Conservation (phyloP, 2,888 invertebrate species). For the Biston stratarius region DNA sequence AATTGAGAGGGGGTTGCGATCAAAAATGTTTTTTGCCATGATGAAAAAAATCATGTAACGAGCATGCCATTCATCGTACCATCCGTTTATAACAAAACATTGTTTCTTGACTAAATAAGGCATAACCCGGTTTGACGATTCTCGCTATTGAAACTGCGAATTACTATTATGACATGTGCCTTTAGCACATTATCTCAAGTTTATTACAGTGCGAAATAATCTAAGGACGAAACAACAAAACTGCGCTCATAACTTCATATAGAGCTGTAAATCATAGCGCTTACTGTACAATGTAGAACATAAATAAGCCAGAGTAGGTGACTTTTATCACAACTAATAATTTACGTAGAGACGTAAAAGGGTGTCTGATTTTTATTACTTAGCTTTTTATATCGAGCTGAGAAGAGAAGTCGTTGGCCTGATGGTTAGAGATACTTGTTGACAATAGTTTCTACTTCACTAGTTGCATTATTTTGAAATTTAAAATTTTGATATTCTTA, state of each 20-base stretch:
- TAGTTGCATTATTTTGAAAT: not conserved
- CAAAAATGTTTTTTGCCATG: too few relatives aligned
- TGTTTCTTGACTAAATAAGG: too few relatives aligned
- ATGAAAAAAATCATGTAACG: too few relatives aligned
- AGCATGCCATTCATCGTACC: too few relatives aligned
- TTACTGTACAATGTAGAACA: conserved; percentile 22
- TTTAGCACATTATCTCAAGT: not conserved
- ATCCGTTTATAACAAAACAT: not conserved
- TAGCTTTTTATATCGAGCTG: conserved; percentile 8
- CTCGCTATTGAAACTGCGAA: not conserved
- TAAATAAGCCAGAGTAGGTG: conserved; percentile 31
- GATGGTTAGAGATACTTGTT: not conserved
- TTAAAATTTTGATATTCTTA: too few relatives aligned
- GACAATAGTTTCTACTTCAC: not conserved
- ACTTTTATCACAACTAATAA: conserved; percentile 30
- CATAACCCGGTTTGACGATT: too few relatives aligned
- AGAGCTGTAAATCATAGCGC: conserved; percentile 20
- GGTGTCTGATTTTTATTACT: conserved; percentile 28
- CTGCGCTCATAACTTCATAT: conserved; percentile 28
- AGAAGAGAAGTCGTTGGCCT: conserved; percentile 5
- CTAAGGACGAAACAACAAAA: conserved; percentile 18
- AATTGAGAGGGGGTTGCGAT: too few relatives aligned
- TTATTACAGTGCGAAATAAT: conserved; percentile 11
- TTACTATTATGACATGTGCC: not conserved
- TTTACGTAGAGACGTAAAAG: conserved; percentile 25